Evolutionary conservation across 2,888 invertebrate genomes (phyloP), one percentile per base, ranked within the genome.

Genomic region (Eupithecia subfuscata): DNA sequence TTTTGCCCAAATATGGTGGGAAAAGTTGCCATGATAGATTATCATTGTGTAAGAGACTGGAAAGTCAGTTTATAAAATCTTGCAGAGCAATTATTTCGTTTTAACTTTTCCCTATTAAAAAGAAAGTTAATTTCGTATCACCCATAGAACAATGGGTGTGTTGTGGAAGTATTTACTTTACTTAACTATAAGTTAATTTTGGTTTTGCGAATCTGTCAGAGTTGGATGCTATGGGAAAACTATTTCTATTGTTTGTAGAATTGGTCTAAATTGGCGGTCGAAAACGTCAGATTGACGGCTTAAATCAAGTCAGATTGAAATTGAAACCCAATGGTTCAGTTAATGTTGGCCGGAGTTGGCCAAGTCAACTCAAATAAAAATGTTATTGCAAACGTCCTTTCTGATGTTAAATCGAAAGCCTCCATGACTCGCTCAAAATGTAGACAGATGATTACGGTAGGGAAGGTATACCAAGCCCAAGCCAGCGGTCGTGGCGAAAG

Each of bases 51-150:
- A 60, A 7, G 40, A 60, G 68, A 68, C 25, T 60, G 68, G 67
- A 73, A 73, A 43, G 56, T 56, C 2, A n/a, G 52, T 56, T 56
- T 56, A 22, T n/a, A 52, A 22, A 11, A 70, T 70, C 34, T 37
- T 40, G 0, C 9, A 48, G 25, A n/a, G 30, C 65, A 74, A 74
- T 74, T 70, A 74, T 74, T 70, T 25, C 1, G 56, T 18, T 52
- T 52, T 40, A 48, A 65, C 65, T 75, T 78, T 76, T 79, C 74
- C 63, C 69, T 64, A 76, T 79, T 75, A 78, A n/a, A 75, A 78
- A 45, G 82, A 82, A 81, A 82, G 80, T 80, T 74, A 78, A 76
- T 48, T 75, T 79, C 60, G 60, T 80, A 71, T 72, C 45, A 74
- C 60, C 70, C 25, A 70, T 73, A 45, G 65, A 73, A 83, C 81